These are phyloP conservation scores for Disparrhopalites patrizii DNA, from an alignment of 2,888 invertebrate species.

Conservation along the genomic window DNA sequence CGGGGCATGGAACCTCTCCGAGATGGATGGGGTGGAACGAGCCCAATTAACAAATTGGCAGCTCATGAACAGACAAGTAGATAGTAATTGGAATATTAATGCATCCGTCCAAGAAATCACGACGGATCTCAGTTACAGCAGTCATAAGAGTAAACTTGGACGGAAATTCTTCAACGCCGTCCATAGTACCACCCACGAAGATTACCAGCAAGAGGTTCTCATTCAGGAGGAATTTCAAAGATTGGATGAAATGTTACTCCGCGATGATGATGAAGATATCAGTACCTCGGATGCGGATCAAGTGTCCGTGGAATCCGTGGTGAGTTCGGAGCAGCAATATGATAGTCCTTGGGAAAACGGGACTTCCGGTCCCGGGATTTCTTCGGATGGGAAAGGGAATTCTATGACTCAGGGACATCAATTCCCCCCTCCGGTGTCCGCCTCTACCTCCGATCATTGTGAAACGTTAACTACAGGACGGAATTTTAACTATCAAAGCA, in stretches of 20 bases:
- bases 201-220: slow-evolving; percentile 21
- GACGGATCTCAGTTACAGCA: background rate
- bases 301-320: slow-evolving; percentile 12
- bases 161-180: background rate
- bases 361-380: background rate
- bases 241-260: slow-evolving; percentile 16
- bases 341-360: slow-evolving; percentile 6
- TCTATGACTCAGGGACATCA: background rate
- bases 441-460: too few relatives aligned
- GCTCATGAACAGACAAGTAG: background rate
- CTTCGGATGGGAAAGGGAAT: background rate
- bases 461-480: too few relatives aligned
- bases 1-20: background rate
- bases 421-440: background rate
- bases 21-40: background rate
- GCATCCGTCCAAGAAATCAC: background rate
- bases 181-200: slow-evolving; percentile 11
- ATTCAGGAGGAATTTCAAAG: slow-evolving; percentile 24
- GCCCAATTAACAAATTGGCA: background rate
- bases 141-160: background rate
- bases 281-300: background rate
- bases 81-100: background rate
- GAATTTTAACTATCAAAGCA: too few relatives aligned
- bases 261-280: slow-evolving; percentile 16
- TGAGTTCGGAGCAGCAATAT: slow-evolving; percentile 15